phyloP scores from a whole-genome alignment of 2,797 vertebrate genomes.

The Hippocampus kuda region DNA sequence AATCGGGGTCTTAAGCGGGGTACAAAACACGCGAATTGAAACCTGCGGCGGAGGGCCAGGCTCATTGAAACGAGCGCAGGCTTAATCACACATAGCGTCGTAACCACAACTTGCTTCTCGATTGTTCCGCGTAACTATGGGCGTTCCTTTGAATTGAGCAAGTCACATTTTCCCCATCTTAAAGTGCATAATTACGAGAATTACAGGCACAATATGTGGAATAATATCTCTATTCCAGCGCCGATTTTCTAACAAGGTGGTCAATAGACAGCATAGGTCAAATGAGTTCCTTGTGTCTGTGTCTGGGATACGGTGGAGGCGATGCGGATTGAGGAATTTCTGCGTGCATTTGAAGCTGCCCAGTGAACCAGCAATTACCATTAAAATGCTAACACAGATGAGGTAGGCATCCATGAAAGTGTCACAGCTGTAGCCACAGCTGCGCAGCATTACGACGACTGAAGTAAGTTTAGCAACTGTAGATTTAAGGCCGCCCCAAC shows the following conservation, averaged over 20 bases:
- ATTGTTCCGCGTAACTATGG: slow-evolving; percentile 29
- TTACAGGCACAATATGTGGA: slow-evolving; percentile 22
- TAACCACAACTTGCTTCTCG: slow-evolving; percentile 8
- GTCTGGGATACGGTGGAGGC: slow-evolving; percentile 30
- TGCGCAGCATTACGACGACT: background rate
- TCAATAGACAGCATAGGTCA: slow-evolving; percentile 27
- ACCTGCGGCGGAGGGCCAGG: background rate
- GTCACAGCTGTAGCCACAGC: slow-evolving; percentile 32
- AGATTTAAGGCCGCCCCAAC: slow-evolving; percentile 13
- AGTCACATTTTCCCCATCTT: slow-evolving; percentile 30
- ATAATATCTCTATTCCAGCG: slow-evolving; percentile 20
- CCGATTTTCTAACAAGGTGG: background rate
- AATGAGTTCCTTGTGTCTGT: slow-evolving; percentile 40
- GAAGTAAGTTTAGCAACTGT: slow-evolving; percentile 1
- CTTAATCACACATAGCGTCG: background rate
- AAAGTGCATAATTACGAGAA: slow-evolving; percentile 35
- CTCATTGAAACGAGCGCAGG: background rate
- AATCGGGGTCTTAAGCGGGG: slow-evolving; percentile 5
- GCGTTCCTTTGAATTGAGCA: slow-evolving; percentile 33
- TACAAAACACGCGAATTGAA: slow-evolving; percentile 4
- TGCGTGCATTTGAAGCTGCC: slow-evolving; percentile 39
- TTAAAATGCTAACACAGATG: slow-evolving; percentile 52
- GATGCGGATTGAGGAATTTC: slow-evolving; percentile 19
- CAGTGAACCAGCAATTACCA: slow-evolving; percentile 38
- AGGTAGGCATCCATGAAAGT: slow-evolving; percentile 25